phyloP scores from a whole-genome alignment of 2,113 vertebrate genomes.

The Psettodes erumei region DNA sequence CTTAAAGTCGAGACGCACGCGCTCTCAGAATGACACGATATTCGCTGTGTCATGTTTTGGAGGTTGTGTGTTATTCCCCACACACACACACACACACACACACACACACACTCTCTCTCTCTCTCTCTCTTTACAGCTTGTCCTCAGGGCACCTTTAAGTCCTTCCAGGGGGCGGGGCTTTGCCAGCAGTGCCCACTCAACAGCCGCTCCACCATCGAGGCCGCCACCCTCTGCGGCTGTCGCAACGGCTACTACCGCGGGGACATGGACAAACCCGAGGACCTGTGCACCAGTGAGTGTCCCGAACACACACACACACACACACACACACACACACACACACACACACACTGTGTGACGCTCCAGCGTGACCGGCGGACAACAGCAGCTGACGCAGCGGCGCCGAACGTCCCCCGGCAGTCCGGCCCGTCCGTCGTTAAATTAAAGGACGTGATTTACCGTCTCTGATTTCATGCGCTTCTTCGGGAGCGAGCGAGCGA shows the following conservation, averaged over 20 bases:
- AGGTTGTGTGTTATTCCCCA: neutral
- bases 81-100: too few species aligned
- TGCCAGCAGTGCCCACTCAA: constrained; percentile 92
- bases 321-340: neutral
- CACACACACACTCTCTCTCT: neutral
- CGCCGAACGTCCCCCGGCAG: constrained; percentile 1
- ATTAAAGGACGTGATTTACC: constrained; percentile 60
- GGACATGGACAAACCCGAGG: constrained; percentile 90
- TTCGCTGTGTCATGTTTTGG: too few species aligned
- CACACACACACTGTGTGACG: neutral
- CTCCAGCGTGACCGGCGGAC: too few species aligned
- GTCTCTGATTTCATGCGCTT: constrained; percentile 49
- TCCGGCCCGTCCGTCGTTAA: constrained; percentile 52
- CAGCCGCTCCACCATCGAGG: constrained; percentile 93
- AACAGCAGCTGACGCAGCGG: too few species aligned
- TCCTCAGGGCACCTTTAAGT: constrained; percentile 95
- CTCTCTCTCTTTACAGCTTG: constrained; percentile 85
- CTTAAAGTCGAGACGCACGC: too few species aligned
- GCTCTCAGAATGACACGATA: too few species aligned
- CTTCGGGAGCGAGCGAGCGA: constrained; percentile 33
- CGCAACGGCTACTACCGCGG: constrained; percentile 95
- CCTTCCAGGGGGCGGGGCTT: constrained; percentile 89
- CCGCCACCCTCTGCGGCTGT: constrained; percentile 90
- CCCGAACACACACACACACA: neutral
- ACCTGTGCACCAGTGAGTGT: constrained; percentile 96